phyloP scores from a whole-genome alignment of 2,888 invertebrate genomes.

The Gari tellinella region DNA sequence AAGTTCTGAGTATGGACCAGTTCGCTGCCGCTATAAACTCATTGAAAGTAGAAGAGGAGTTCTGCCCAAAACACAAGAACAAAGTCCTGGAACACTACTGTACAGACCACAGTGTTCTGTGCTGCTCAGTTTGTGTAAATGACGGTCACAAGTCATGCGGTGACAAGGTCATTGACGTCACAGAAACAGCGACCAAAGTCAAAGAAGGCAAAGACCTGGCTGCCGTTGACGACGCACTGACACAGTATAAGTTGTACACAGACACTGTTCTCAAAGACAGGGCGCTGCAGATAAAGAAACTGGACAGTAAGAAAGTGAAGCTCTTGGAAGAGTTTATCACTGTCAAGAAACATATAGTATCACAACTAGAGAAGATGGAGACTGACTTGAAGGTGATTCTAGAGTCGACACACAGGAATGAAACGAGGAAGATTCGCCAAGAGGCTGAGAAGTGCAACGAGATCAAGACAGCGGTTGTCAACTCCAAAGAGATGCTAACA shows the following conservation, averaged over 20 bases:
- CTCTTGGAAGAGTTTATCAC: constrained; percentile 60
- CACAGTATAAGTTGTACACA: constrained; percentile 57
- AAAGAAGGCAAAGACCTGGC: constrained; percentile 49
- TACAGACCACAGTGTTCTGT: constrained; percentile 52
- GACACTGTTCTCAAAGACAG: constrained; percentile 54
- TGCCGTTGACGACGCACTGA: constrained; percentile 48
- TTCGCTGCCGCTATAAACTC: constrained; percentile 59
- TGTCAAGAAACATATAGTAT: constrained; percentile 59
- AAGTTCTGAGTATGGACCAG: constrained; percentile 55
- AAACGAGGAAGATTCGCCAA: constrained; percentile 58
- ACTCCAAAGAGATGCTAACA: constrained; percentile 52
- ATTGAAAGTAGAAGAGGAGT: constrained; percentile 61
- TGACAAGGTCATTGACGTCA: constrained; percentile 53
- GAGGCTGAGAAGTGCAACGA: constrained; percentile 58
- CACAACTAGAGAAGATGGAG: constrained; percentile 66
- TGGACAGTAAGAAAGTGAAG: constrained; percentile 61
- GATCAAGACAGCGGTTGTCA: constrained; percentile 59
- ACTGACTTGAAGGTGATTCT: constrained; percentile 59
- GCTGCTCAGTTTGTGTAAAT: constrained; percentile 62
- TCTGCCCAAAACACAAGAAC: constrained; percentile 54
- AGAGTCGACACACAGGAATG: constrained; percentile 61
- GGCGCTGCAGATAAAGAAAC: constrained; percentile 46
- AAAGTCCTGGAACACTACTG: constrained; percentile 61
- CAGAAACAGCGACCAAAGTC: constrained; percentile 55
- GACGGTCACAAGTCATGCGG: constrained; percentile 63